Percentiles rank a stretch among this genome's conserved stretches.
phyloP scores from a whole-genome alignment of 1,140 invertebrate genomes.

The Caerostris darwini region DNA sequence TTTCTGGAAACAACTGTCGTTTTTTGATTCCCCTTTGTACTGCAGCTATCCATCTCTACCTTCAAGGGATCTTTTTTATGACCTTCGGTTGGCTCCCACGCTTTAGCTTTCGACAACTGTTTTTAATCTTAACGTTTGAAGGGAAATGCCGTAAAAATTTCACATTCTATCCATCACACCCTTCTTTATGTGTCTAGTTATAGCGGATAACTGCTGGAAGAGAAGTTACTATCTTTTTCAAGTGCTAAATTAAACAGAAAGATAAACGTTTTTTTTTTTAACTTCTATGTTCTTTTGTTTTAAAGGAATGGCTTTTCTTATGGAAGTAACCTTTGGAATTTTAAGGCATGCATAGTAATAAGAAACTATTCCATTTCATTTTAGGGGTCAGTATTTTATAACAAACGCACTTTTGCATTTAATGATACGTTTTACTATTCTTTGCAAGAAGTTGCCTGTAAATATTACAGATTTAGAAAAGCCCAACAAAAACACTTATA shows the following conservation, averaged over 20 bases:
- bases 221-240: neutral
- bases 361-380: neutral
- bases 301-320: neutral
- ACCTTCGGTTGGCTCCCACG: neutral
- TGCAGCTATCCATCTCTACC: neutral
- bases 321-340: neutral
- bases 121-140: constrained; percentile 68
- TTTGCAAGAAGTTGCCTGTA: neutral
- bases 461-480: neutral
- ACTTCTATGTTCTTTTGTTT: neutral
- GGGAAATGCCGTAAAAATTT: constrained; percentile 56
- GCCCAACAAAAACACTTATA: no score
- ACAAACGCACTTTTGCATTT: neutral
- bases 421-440: neutral
- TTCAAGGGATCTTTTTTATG: neutral
- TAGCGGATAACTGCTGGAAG: constrained; percentile 12
- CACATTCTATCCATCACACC: constrained; percentile 53
- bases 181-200: neutral
- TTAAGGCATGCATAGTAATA: neutral
- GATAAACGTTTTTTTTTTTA: neutral
- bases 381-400: neutral
- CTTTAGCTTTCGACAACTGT: constrained; percentile 56
- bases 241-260: constrained; percentile 55
- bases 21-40: constrained; percentile 19
- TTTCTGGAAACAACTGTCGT: constrained; percentile 52